Evolutionary conservation across 1,140 invertebrate genomes (phyloP), one percentile per base, ranked within the genome.

Genomic region (Psilanteris sp.): DNA sequence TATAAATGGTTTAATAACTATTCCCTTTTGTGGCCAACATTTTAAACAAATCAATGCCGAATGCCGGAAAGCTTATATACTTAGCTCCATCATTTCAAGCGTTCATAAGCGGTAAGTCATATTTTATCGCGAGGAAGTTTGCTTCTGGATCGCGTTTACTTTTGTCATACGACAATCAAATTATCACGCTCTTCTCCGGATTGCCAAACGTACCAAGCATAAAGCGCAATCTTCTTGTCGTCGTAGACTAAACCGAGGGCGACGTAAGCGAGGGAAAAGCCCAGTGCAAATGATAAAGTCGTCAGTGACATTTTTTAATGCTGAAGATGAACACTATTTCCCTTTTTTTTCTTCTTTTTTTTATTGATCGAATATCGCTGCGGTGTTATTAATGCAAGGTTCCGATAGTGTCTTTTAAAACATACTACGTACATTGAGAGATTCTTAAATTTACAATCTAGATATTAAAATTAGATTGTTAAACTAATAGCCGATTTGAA

Each of bases 101-200:
- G 43, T 34, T 39, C 10, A 55, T 46, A 48, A 68, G 18, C 26
- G 43, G 27, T 41, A 41, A 50, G 46, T 36, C 61, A 50, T 36
- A 52, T 37, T 59, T 50, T 59, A 32, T 50, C 34, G 34, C 18
- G 8, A 50, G 39, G 62, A 74, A 71, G 48, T 57, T 20, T 3
- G 8, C 3, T 3, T 66, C 68, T 68, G 37, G 14, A 48, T 77
- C 20, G n/a, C 16, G 41, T 71, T 81, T 73, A 70, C 68, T 74
- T 77, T 80, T 70, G 34, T 68, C 68, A 79, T 80, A 71, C 73
- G 66, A 52, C 70, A 74, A 80, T 81, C 75, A 78, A 80, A 84
- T 84, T 80, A 80, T 79, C 62, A 43, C 34, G 39, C 77, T 79
- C 57, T 67, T 72, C 48, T 66, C 32, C 29, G 73, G 36, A 82